Percentiles rank a stretch among this genome's conserved stretches.
These are phyloP conservation scores for Drosophila demipolita DNA, from an alignment of 2,888 invertebrate species.

Conservation along the genomic window DNA sequence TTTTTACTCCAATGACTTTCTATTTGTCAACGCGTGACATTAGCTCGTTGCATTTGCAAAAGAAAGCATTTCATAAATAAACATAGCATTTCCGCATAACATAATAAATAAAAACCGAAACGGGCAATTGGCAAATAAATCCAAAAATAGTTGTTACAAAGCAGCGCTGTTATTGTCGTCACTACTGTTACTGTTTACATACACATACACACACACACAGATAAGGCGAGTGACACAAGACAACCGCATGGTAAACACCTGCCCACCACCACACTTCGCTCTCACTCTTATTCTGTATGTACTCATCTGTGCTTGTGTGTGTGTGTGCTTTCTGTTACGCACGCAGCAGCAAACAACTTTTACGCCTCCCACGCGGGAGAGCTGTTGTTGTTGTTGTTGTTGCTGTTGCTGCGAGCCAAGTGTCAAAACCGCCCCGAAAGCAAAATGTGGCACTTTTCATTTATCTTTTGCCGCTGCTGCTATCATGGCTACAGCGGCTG, in stretches of 20 bases:
- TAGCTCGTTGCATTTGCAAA: constrained; percentile 55
- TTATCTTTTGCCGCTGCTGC: constrained; percentile 62
- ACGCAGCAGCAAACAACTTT: constrained; percentile 76
- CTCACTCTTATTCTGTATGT: constrained; percentile 18
- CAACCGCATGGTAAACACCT: constrained; percentile 71
- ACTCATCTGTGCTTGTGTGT: constrained; percentile 18
- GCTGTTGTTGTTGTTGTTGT: constrained; percentile 47
- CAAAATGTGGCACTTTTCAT: constrained; percentile 77
- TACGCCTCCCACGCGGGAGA: constrained; percentile 63
- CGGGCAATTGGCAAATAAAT: constrained; percentile 39
- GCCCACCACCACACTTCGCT: constrained; percentile 24
- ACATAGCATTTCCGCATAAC: constrained; percentile 14
- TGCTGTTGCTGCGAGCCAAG: constrained; percentile 62
- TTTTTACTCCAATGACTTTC: constrained; percentile 9
- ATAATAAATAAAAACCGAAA: constrained; percentile 31
- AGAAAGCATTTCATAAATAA: constrained; percentile 31
- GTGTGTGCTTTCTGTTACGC: constrained; percentile 67
- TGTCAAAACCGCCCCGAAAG: constrained; percentile 78
- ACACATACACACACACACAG: constrained; percentile 24
- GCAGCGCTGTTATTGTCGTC: constrained; percentile 32
- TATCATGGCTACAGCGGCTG: constrained; percentile 41
- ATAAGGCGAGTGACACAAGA: constrained; percentile 45
- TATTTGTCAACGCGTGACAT: constrained; percentile 59
- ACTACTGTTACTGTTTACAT: constrained; percentile 38
- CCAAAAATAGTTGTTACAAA: constrained; percentile 56